phyloP scores from a whole-genome alignment of 2,888 invertebrate species.

The Polydesmus complanatus region DNA sequence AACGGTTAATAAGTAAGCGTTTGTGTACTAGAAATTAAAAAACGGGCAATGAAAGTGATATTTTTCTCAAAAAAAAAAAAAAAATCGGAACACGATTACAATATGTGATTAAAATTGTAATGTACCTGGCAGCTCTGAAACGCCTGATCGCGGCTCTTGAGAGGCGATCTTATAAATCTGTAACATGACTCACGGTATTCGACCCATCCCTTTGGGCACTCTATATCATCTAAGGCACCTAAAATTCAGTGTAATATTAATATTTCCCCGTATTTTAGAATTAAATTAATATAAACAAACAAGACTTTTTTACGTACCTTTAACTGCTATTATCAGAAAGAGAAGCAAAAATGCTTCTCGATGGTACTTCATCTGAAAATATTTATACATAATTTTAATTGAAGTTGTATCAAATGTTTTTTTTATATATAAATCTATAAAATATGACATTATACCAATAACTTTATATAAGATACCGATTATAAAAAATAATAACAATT shows the following conservation, averaged over 20 bases:
- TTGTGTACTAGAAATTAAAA: conserved; percentile 40
- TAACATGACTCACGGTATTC: conserved; percentile 68
- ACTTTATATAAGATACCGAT: too few species aligned
- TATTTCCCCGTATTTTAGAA: too few species aligned
- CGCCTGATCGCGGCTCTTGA: conserved; percentile 63
- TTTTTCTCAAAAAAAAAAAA: background rate
- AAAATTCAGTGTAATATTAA: background rate
- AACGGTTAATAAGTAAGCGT: conserved; percentile 64
- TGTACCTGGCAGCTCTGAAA: conserved; percentile 55
- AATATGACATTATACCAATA: too few species aligned
- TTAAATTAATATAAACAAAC: too few species aligned
- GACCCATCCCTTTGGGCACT: conserved; percentile 79
- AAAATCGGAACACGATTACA: background rate
- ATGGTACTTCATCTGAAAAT: background rate
- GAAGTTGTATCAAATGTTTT: too few species aligned
- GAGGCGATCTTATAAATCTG: conserved; percentile 75
- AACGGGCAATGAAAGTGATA: conserved; percentile 2
- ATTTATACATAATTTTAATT: too few species aligned
- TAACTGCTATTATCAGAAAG: background rate
- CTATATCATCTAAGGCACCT: background rate
- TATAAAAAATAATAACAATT: too few species aligned
- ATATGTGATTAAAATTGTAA: conserved; percentile 5
- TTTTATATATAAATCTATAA: too few species aligned
- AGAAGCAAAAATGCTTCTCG: background rate
- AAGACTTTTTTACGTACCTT: background rate